These are phyloP conservation scores for Centropyge bicolor DNA, from an alignment of 2,797 vertebrate genomes.

Conservation along the genomic window DNA sequence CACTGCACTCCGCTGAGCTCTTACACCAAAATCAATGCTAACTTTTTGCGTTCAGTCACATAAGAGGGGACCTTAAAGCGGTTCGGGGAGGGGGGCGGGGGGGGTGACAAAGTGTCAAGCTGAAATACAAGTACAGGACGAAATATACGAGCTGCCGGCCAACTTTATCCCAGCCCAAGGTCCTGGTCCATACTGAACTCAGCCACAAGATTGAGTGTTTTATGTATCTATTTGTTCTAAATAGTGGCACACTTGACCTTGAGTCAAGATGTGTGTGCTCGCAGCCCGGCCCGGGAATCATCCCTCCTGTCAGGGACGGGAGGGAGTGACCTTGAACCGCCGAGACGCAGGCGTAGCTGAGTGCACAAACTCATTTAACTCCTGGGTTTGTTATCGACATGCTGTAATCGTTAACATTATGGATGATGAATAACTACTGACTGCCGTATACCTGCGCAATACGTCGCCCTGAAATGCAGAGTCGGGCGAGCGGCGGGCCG, in stretches of 20 bases:
- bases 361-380: constrained; percentile 88
- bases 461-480: constrained; percentile 51
- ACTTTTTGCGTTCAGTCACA: constrained; percentile 71
- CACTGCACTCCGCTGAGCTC: constrained; percentile 62
- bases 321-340: constrained; percentile 85
- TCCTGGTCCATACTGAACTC: constrained; percentile 74
- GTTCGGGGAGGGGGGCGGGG: constrained; percentile 18
- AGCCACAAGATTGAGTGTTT: constrained; percentile 82
- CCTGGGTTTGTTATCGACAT: constrained; percentile 85
- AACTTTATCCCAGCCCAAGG: constrained; percentile 79
- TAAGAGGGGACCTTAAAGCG: constrained; percentile 52
- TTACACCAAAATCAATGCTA: constrained; percentile 74
- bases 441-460: constrained; percentile 75
- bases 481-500: background rate
- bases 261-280: constrained; percentile 79
- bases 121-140: constrained; percentile 80
- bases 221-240: constrained; percentile 87
- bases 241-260: constrained; percentile 87
- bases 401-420: constrained; percentile 87
- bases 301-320: constrained; percentile 81
- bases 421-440: constrained; percentile 86
- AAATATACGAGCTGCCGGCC: constrained; percentile 77
- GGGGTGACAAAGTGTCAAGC: constrained; percentile 69
- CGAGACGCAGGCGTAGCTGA: constrained; percentile 80
- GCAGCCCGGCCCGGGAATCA: constrained; percentile 79